Base-by-base conservation (phyloP, 2,113 vertebrate species). In the Cettia cetti region DNA sequence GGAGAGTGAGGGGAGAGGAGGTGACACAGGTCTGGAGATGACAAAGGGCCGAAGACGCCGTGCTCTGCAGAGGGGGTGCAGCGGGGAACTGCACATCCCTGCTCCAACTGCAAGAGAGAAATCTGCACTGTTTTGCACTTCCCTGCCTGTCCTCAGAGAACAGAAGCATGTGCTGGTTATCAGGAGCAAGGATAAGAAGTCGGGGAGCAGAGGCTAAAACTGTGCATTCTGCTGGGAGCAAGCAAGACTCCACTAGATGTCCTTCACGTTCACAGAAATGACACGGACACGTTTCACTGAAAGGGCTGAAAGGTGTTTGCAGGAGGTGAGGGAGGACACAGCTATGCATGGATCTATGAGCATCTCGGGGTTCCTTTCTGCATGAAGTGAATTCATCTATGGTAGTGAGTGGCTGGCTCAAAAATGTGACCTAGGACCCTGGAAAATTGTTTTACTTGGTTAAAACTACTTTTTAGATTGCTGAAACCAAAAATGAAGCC, bases 251-350 rank as follows among this genome's bases (percentile, higher is more conserved):
- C 96, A 97, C 95, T 97, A 96, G 96, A 84, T 96, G 95, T 97
- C 95, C 96, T 97, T 97, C 96, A 96, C 56, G 96, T 94, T 94
- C 96, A 95, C 86, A 33, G 35, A 96, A 96, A 97, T 97, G 92
- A 86, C 95, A 94, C 72, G 2, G 2, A 24, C 87, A 64, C 60
- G 28, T 83, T 59, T 39, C 33, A 3, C 89, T 59, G 90, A 23
- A 39, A 86, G 61, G 69, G 60, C 86, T 82, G 81, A 35, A 86
- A 92, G 64, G 86, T 89, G 76, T 65, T 35, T 70, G 71, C 71
- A 47, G 60, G 28, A 77, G 74, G 17, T 60, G 82, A 91, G 44
- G 37, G 75, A 52, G 71, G 39, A 15, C 47, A 53, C 52, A 44
- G 26, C 39, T 33, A 14, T 8, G 42, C 3, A 0, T 15, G 45